Conservation (phyloP, 1,140 invertebrate genomes). For the Geopemphigus sp. region DNA sequence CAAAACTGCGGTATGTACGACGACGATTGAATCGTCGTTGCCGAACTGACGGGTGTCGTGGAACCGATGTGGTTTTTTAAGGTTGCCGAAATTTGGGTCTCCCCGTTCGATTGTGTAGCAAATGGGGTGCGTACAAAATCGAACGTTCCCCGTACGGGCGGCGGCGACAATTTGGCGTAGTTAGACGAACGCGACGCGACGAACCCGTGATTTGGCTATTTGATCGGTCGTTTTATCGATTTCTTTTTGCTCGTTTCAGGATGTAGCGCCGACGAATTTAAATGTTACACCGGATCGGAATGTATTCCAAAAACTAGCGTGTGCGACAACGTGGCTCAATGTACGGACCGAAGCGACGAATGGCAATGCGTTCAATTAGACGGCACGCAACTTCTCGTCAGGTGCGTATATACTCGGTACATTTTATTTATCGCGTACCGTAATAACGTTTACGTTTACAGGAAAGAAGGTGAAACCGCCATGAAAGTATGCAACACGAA, state of each 20-base stretch:
- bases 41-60: too few species aligned
- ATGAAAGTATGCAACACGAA: conserved; percentile 59
- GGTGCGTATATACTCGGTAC: background rate
- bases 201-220: background rate
- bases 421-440: background rate
- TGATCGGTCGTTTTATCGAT: background rate
- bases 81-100: too few species aligned
- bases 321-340: conserved; percentile 65
- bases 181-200: too few species aligned
- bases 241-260: conserved; percentile 59
- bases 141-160: too few species aligned
- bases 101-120: too few species aligned
- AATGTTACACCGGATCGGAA: conserved; percentile 60
- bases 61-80: too few species aligned
- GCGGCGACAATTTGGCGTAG: too few species aligned
- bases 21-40: too few species aligned
- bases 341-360: conserved; percentile 66
- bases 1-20: conserved; percentile 58
- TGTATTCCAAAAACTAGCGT: conserved; percentile 60
- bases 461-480: conserved; percentile 55
- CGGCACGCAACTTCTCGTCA: conserved; percentile 26
- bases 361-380: conserved; percentile 56
- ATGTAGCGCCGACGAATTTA: conserved; percentile 60
- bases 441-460: conserved; percentile 36
- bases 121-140: too few species aligned